Evolutionary conservation across 2,888 invertebrate species (phyloP), one percentile per base, ranked within the genome.

Genomic region (Mesorhabditis sp.): DNA sequence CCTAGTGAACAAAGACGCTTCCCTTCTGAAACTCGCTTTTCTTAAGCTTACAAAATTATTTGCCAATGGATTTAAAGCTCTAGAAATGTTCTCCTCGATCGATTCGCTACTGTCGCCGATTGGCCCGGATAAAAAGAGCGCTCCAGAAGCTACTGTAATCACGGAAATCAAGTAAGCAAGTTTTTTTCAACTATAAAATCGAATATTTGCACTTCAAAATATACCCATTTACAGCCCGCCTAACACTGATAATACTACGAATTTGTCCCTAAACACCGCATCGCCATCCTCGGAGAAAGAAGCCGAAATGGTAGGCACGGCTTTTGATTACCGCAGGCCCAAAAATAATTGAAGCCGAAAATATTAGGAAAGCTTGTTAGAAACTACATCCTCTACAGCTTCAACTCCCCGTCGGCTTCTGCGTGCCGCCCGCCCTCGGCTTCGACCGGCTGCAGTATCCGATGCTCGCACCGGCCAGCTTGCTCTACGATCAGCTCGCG

Each of bases 401-500:
- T 66, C 66, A 13, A 43, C 7, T 43, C 45, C 13, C 13, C 13
- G 6, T 66, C 66, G 41, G 15, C 13, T 66, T 66, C 41, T 13
- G 15, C 13, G 6, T 43, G 10, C 66, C 66, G 10, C 43, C 70
- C 4, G 7, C 45, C 6, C n/a, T 67, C 10, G 45, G 61, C 10
- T 50, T 65, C 41, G 70, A 70, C 3, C 45, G 70, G 15, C 61
- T 70, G 42, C 70, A 67, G 65, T 72, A 72, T 66, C 67, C 72
- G 5, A 41, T 72, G 42, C 45, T 67, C 10, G 6, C 67, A 13
- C 58, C 58, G 58, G 58, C 58, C 10, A 78, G 78, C 13, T 45
- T 80, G 6, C 71, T 80, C 65, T 80, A 78, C 50, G 80, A 80
- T 67, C 80, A 80, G 43, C 65, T 80, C 15, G 78, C 80, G 28